Evolutionary conservation across 2,113 vertebrate species (phyloP), one percentile per base, ranked within the genome.

Genomic region (Calyptommatus sinebrachiatus): DNA sequence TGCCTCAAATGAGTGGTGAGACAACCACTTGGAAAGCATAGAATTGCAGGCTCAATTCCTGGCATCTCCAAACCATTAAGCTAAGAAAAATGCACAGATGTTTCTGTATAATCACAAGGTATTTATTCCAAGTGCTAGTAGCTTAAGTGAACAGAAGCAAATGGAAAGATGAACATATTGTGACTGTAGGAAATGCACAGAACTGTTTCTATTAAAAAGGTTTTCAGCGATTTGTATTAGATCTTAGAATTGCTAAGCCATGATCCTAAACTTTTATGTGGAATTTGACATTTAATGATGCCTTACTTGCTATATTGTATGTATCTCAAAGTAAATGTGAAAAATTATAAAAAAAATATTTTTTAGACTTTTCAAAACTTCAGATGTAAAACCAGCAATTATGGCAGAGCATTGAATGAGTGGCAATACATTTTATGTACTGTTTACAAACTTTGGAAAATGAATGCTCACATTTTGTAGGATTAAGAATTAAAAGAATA

Each of bases 381-480:
- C 22, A 65, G 76, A 85, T 85, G 60, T 81, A 84, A 88, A 78
- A 78, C 74, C 78, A 84, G 29, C 41, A 2, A 28, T 81, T 50
- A 81, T 35, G 24, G 6, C 70, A 75, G 74, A 73, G 83, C 83
- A 20, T 8, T 84, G 63, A 82, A 67, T 22, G 48, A 69, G 62
- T 77, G 79, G 75, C 48, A 67, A 79, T 65, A 62, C 21, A 21
- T 29, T 78, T 78, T 83, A 72, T 70, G 66, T 86, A 83, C 79
- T 82, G 72, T 74, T 63, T 79, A 60, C 76, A 76, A 60, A 78
- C 63, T 48, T 81, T 76, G 76, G 77, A 79, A 65, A 80, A 81
- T 79, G 63, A 82, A 73, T 88, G 82, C 86, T 87, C 79, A 83
- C 84, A 84, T 73, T 57, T 76, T 90, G 79, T 83, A 88, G 75